A percentile compares a stretch with the other conserved stretches of the same genome.
These are phyloP conservation scores for Corapipo altera DNA, from an alignment of 2,113 vertebrate species.

Conservation along the genomic window DNA sequence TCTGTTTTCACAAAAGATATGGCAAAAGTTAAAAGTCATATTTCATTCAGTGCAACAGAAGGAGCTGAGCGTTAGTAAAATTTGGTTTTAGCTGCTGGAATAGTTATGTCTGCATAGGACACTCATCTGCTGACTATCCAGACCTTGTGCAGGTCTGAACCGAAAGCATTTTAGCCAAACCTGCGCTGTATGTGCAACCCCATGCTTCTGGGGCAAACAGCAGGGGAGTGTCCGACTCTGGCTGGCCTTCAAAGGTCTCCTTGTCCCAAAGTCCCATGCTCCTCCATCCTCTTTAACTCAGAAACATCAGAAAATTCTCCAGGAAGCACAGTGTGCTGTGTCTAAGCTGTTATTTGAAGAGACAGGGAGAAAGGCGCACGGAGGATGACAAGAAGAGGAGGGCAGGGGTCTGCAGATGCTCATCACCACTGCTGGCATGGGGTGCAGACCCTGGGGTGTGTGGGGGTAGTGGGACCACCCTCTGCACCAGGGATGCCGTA, in stretches of 20 bases:
- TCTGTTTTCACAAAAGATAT: background rate
- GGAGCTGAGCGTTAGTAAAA: background rate
- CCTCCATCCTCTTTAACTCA: fast-evolving
- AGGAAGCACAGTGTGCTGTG: background rate
- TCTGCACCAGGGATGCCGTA: background rate
- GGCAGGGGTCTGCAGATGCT: background rate
- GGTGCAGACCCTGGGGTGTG: fast-evolving
- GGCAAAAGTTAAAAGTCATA: constrained; percentile 25
- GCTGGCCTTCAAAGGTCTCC: background rate
- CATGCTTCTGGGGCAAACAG: background rate
- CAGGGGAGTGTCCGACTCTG: background rate
- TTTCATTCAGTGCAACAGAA: background rate
- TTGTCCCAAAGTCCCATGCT: background rate
- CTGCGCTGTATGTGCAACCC: fast-evolving
- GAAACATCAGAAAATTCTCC: background rate
- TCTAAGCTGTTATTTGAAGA: background rate
- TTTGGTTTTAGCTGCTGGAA: background rate
- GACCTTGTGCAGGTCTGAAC: background rate
- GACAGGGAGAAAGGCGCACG: background rate
- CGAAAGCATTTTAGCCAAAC: background rate
- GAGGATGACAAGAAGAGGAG: background rate
- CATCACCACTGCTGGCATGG: fast-evolving
- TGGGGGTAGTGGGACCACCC: background rate
- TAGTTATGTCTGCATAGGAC: background rate
- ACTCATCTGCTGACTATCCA: background rate